Percentiles rank a stretch among this genome's conserved stretches.
Conservation (phyloP, 2,797 vertebrate species). For the Ispidina lecontei region DNA sequence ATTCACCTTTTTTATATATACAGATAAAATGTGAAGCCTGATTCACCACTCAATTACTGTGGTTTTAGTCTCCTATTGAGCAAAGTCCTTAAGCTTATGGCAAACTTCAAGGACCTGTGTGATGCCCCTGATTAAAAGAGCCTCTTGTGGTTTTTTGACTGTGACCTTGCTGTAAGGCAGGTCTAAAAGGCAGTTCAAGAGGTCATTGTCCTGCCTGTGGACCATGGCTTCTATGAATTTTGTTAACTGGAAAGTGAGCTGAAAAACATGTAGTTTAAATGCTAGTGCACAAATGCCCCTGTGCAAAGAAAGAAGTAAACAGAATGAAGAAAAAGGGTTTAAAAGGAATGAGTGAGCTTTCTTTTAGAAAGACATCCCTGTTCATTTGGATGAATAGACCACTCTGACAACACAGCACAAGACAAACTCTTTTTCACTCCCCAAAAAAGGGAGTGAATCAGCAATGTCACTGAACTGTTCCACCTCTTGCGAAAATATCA, state of each 20-base stretch:
- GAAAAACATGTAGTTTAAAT: neutral
- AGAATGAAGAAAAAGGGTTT: neutral
- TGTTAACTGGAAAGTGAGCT: neutral
- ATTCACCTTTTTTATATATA: neutral
- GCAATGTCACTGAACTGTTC: neutral
- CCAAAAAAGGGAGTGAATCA: neutral
- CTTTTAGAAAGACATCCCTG: neutral
- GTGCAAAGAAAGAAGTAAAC: neutral
- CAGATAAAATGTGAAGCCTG: neutral
- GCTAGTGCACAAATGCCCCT: rapidly evolving
- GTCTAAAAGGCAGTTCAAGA: neutral
- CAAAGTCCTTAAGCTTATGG: neutral
- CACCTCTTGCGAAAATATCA: neutral
- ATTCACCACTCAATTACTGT: neutral
- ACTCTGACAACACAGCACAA: neutral
- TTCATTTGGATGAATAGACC: neutral
- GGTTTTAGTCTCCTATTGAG: neutral
- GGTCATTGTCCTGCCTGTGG: neutral
- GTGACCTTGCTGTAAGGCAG: neutral
- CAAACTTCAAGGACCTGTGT: neutral
- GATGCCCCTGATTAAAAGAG: neutral
- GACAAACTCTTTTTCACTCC: neutral
- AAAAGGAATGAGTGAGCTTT: neutral
- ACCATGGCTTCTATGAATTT: neutral
- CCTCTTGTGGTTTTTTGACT: neutral